Percentiles rank a stretch among this genome's conserved stretches.
Evolutionary conservation across 2,888 invertebrate genomes (phyloP).

Genomic region (Sminthurinus aureus): DNA sequence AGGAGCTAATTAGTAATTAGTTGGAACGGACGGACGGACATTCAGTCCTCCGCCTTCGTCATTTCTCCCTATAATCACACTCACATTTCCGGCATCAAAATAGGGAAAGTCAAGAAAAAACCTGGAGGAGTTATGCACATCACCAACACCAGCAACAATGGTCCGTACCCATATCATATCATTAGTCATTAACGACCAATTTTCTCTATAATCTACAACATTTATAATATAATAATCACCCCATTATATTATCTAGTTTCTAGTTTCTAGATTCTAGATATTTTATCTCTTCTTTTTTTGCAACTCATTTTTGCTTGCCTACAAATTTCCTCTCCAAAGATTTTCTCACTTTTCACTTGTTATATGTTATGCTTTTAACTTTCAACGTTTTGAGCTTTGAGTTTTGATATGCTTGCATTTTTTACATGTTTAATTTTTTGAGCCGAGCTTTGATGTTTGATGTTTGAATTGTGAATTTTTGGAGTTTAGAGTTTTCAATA

Average conservation of each 20-base stretch:
- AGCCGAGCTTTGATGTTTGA: too few relatives aligned
- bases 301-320: background rate
- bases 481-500: too few relatives aligned
- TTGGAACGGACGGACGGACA: background rate
- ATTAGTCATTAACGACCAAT: background rate
- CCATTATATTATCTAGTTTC: too few relatives aligned
- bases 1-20: too few relatives aligned
- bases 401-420: too few relatives aligned
- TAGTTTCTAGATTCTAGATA: too few relatives aligned
- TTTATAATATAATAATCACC: too few relatives aligned
- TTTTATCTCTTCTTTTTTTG: background rate
- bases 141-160: conserved; percentile 56
- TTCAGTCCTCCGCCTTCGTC: background rate
- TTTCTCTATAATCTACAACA: too few relatives aligned
- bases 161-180: background rate
- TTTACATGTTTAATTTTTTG: too few relatives aligned
- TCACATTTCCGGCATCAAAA: conserved; percentile 52
- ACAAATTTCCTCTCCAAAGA: background rate
- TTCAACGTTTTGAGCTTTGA: too few relatives aligned
- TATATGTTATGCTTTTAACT: background rate
- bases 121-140: conserved; percentile 60
- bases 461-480: too few relatives aligned
- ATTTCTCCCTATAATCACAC: conserved; percentile 38
- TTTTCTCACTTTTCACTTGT: background rate
- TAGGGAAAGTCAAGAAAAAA: conserved; percentile 61